phyloP scores from a whole-genome alignment of 2,888 invertebrate species.

The Herminia tarsipennalis region DNA sequence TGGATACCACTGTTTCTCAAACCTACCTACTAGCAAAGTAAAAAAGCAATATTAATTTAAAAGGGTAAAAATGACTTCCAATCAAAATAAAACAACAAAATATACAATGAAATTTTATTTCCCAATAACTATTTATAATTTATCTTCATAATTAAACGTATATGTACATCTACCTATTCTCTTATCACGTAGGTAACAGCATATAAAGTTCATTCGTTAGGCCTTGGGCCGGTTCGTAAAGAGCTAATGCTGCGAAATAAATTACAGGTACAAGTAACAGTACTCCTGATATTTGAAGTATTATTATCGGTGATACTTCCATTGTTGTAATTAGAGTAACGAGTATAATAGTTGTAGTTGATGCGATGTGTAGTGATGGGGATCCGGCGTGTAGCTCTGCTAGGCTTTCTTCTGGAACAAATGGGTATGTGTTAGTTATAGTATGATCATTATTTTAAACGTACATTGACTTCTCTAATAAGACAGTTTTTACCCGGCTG shows the following conservation, averaged over 20 bases:
- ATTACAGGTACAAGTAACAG: no score
- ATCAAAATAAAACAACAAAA: constrained; percentile 48
- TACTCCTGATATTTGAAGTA: no score
- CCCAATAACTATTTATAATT: constrained; percentile 72
- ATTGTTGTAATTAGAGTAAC: constrained; percentile 44
- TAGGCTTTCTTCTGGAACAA: constrained; percentile 84
- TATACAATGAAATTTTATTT: constrained; percentile 80
- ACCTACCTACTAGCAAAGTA: no score
- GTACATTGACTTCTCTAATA: no score
- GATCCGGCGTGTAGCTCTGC: constrained; percentile 78
- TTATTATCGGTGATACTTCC: constrained; percentile 52
- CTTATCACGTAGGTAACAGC: constrained; percentile 76
- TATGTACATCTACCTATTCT: constrained; percentile 54
- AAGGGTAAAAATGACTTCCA: not conserved
- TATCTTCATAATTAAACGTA: constrained; percentile 46
- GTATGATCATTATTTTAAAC: not conserved
- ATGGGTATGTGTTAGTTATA: constrained; percentile 48
- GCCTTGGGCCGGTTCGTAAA: constrained; percentile 52
- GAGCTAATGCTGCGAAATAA: constrained; percentile 53
- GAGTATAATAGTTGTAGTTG: constrained; percentile 51
- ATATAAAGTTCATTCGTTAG: constrained; percentile 52
- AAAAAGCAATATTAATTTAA: no score
- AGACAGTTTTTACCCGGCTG: no score
- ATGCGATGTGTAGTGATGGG: constrained; percentile 55
- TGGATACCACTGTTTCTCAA: no score